Percentiles rank a stretch among this genome's conserved stretches.
Evolutionary conservation across 2,888 invertebrate species (phyloP).

Genomic region (Sclerodermus sp.): DNA sequence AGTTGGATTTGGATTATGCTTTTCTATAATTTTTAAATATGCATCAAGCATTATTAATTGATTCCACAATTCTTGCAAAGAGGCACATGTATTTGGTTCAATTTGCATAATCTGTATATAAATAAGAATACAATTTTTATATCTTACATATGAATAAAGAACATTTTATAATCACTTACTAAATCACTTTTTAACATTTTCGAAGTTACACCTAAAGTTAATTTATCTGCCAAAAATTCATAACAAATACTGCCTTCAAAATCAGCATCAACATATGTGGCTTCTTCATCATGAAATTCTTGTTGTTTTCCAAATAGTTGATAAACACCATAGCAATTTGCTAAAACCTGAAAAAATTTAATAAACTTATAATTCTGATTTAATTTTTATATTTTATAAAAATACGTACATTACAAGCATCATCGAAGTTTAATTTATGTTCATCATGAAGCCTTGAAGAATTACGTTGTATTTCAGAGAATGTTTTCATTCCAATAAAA

Average conservation of each 20-base stretch:
- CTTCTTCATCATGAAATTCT: conserved; percentile 21
- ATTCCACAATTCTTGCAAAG: conserved; percentile 31
- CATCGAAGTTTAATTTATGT: conserved; percentile 3
- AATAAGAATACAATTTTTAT: neutral
- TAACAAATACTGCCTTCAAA: conserved; percentile 35
- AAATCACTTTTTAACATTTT: conserved; percentile 28
- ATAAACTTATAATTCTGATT: conserved; percentile 1
- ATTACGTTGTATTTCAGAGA: conserved; percentile 9
- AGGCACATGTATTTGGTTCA: conserved; percentile 27
- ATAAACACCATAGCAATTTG: conserved; percentile 24
- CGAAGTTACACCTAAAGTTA: conserved; percentile 26
- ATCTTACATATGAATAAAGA: neutral
- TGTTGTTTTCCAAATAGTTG: conserved; percentile 33
- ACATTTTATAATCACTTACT: conserved; percentile 16
- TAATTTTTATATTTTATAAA: neutral
- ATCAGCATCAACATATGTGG: conserved; percentile 9
- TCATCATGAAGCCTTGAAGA: conserved; percentile 20
- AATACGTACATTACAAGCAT: conserved; percentile 13
- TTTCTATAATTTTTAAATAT: conserved; percentile 32
- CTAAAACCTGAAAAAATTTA: conserved; percentile 18
- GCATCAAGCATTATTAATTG: conserved; percentile 32
- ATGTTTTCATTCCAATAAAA: conserved; percentile 8
- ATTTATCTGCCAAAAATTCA: conserved; percentile 25
- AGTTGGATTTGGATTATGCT: conserved; percentile 16
- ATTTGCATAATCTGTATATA: conserved; percentile 28